These are phyloP conservation scores for Argyrosomus regius DNA, from an alignment of 2,797 vertebrate species.

Conservation along the genomic window DNA sequence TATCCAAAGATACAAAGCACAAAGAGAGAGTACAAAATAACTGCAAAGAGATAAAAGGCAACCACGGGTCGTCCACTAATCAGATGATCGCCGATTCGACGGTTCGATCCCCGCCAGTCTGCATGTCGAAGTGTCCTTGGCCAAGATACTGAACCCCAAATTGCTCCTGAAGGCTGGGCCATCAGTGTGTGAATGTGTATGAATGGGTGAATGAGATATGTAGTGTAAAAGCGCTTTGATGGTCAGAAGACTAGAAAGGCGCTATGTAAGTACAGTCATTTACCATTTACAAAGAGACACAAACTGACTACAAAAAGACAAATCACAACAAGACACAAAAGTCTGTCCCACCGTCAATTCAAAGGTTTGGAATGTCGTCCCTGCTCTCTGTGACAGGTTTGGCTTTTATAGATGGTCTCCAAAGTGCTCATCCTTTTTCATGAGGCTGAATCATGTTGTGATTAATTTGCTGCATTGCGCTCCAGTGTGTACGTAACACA, in stretches of 20 bases:
- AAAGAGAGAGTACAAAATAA: background rate
- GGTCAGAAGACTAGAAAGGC: too few species aligned
- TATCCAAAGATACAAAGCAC: background rate
- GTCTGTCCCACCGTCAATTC: background rate
- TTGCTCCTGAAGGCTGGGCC: too few species aligned
- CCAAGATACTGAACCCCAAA: too few species aligned
- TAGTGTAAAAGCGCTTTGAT: too few species aligned
- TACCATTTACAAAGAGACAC: background rate
- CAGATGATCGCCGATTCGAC: too few species aligned
- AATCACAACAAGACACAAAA: background rate
- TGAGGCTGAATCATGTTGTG: slow-evolving; percentile 29
- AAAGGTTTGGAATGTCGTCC: background rate
- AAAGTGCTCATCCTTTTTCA: slow-evolving; percentile 2
- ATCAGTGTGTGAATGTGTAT: too few species aligned
- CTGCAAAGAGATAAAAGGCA: background rate
- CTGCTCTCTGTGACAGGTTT: background rate
- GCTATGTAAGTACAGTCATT: too few species aligned
- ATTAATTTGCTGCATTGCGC: slow-evolving; percentile 39
- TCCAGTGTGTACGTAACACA: background rate
- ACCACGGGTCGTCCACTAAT: background rate
- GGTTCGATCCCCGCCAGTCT: too few species aligned
- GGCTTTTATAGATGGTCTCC: background rate
- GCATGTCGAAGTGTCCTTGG: too few species aligned
- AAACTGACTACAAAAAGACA: background rate
- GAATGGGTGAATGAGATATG: too few species aligned